Conservation (phyloP, 2,113 vertebrate species). For the Psettodes erumei region DNA sequence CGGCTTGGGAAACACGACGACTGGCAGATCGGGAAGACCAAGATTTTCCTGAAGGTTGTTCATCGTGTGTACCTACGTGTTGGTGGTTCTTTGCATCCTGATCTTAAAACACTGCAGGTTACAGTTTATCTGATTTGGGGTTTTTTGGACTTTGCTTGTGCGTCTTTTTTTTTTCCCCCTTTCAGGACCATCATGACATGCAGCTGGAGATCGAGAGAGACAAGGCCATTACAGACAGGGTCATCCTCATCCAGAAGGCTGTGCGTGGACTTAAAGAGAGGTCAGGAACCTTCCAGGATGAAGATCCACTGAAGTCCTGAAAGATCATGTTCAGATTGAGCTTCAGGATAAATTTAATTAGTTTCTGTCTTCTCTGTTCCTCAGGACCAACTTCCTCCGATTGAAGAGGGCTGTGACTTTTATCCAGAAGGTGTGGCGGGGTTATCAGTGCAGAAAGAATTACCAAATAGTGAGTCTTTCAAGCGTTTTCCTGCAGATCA, state of each 20-base stretch:
- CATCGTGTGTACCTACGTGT: not conserved
- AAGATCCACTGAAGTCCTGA: not conserved
- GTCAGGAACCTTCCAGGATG: constrained; percentile 65
- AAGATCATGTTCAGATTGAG: too few species aligned
- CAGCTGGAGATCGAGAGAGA: constrained; percentile 96
- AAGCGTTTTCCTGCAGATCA: not conserved
- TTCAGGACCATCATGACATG: constrained; percentile 97
- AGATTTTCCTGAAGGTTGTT: constrained; percentile 95
- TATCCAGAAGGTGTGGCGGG: constrained; percentile 96
- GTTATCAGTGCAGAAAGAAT: constrained; percentile 89
- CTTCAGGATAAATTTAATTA: too few species aligned
- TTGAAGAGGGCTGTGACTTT: constrained; percentile 87
- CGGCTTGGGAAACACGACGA: constrained; percentile 92
- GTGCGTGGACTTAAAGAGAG: constrained; percentile 94
- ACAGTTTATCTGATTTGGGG: too few species aligned
- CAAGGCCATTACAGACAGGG: constrained; percentile 95
- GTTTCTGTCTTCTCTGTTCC: not conserved
- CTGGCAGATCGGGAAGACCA: constrained; percentile 98
- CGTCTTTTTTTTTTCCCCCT: not conserved
- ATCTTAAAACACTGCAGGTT: not conserved
- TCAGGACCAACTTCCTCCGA: constrained; percentile 91
- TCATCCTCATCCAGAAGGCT: constrained; percentile 98
- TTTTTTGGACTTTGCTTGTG: too few species aligned
- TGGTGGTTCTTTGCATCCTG: not conserved
- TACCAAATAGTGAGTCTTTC: constrained; percentile 85